Base-by-base conservation (phyloP, 2,888 invertebrate species). In the Idaea straminata region DNA sequence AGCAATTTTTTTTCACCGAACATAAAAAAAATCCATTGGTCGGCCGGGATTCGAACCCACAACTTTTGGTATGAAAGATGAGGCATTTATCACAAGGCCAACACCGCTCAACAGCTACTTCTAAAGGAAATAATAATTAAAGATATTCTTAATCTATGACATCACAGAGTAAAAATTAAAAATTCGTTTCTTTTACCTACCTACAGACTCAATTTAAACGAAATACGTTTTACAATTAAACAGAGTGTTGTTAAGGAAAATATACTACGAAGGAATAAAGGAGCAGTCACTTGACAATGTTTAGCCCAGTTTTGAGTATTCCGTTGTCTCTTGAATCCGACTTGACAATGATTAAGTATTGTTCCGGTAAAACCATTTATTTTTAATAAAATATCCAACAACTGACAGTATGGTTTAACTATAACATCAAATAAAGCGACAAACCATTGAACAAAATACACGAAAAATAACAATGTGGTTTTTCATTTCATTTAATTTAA, bases 291-390 rank as follows among this genome's bases (percentile, higher is more conserved):
- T 65, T 66, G 66, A 66, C 66, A 67, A 61, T 65, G 64, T 71
- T 69, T 67, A 71, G 66, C 65, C 66, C 63, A 67, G 68, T 69
- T 69, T 72, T 66, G 67, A 69, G 66, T 64, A 61, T 61, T 59
- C 66, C 65, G 61, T 61, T 63, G 63, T 64, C 66, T 69, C 60
- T 65, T 61, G 64, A 65, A 67, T 70, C 57, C 57, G 57, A 60
- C 65, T 66, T 65, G 69, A 68, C 65, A 69, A 66, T 68, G 67
- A 69, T 64, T 61, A 68, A 71, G 65, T 61, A 25, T 34, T 34
- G 10, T 59, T 66, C 62, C 63, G 66, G 57, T 66, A 66, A 66
- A 69, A 57, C 61, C 58, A 64, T 66, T 68, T 63, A 63, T 57
- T 66, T 67, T 69, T 65, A 62, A 36, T 63, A 59, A 62, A 59